Percentiles rank a stretch among this genome's conserved stretches.
Evolutionary conservation across 2,797 vertebrate species (phyloP).

Genomic region (Sphaeramia orbicularis): DNA sequence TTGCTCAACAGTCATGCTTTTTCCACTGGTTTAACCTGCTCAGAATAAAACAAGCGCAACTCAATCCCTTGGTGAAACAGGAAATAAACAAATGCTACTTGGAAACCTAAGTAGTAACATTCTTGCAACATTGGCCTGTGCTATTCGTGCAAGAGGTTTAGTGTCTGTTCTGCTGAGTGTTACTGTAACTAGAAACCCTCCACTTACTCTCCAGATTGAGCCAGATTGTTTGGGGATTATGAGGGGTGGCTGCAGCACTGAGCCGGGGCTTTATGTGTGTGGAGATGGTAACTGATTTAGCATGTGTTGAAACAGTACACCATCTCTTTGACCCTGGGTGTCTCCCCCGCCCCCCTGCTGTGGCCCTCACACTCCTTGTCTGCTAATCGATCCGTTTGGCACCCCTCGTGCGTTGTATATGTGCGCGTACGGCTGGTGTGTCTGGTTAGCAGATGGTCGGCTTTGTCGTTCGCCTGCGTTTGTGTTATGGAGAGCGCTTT

Average conservation of each 20-base stretch:
- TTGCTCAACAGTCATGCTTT: conserved; percentile 1
- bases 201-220: conserved; percentile 83
- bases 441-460: conserved; percentile 85
- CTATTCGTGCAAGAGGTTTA: conserved; percentile 42
- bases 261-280: conserved; percentile 75
- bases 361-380: conserved; percentile 81
- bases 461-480: conserved; percentile 73
- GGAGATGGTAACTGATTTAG: conserved; percentile 87
- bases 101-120: conserved; percentile 46
- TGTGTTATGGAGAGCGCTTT: conserved; percentile 79
- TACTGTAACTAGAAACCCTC: conserved; percentile 80
- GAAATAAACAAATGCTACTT: conserved; percentile 66
- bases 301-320: conserved; percentile 88
- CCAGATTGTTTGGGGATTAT: conserved; percentile 83
- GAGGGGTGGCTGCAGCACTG: conserved; percentile 74
- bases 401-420: conserved; percentile 68
- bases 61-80: conserved; percentile 34
- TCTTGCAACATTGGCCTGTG: conserved; percentile 32
- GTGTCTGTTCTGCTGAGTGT: conserved; percentile 67
- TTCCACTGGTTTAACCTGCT: conserved; percentile 27
- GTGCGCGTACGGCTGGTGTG: conserved; percentile 51
- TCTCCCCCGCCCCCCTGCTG: conserved; percentile 76
- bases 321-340: conserved; percentile 84
- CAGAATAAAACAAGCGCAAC: conserved; percentile 31
- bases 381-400: conserved; percentile 90